phyloP scores from a whole-genome alignment of 1,140 invertebrate species.

The Mamestra configurata region DNA sequence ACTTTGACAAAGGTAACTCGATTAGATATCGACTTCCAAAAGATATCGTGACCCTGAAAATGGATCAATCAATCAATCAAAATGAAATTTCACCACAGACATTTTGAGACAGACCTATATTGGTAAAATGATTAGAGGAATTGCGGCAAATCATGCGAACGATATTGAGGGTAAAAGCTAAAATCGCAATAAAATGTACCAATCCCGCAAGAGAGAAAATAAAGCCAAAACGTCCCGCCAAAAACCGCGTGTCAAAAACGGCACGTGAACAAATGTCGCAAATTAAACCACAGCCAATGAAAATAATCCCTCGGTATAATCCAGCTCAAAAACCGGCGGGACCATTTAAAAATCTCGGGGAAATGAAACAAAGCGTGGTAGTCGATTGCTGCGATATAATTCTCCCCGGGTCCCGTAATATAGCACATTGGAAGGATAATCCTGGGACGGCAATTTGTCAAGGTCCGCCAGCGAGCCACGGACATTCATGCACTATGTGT shows the following conservation, averaged over 20 bases:
- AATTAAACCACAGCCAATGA: conserved; percentile 41
- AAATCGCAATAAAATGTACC: not conserved
- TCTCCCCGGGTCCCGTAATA: conserved; percentile 50
- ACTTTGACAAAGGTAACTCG: not conserved
- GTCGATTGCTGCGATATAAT: conserved; percentile 26
- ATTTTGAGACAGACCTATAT: not conserved
- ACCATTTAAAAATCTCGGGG: conserved; percentile 37
- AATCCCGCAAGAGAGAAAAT: conserved; percentile 7
- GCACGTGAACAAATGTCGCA: not conserved
- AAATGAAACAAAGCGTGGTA: conserved; percentile 33
- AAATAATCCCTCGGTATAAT: conserved; percentile 37
- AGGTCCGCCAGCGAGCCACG: conserved; percentile 47
- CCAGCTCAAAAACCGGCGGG: not conserved
- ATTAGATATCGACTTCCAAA: no score
- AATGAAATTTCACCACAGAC: not conserved
- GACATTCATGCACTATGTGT: conserved; percentile 28
- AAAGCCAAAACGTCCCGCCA: not conserved
- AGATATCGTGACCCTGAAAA: no score
- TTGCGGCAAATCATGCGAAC: no score
- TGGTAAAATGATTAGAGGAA: no score
- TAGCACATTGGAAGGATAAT: conserved; percentile 67
- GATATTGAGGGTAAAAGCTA: not conserved
- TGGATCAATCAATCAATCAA: no score
- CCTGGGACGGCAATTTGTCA: conserved; percentile 70
- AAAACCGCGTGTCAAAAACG: conserved; percentile 34